Conservation (phyloP, 1,140 invertebrate species). For the Cherax quadricarinatus region DNA sequence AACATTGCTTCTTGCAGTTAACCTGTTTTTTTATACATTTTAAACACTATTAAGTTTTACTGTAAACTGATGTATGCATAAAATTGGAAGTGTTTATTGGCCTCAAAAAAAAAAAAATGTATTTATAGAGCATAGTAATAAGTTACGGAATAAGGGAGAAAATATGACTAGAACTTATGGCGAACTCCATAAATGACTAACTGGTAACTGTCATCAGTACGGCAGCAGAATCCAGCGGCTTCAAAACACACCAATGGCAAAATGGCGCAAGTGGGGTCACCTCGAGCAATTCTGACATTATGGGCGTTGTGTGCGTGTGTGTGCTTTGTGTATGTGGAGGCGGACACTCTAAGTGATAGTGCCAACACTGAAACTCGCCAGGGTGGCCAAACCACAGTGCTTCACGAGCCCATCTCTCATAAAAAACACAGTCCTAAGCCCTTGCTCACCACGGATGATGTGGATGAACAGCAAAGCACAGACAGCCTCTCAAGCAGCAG, state of each 20-base stretch:
- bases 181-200: not conserved
- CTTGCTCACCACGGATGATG: not conserved
- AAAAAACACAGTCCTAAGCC: slow-evolving; percentile 15
- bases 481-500: not conserved
- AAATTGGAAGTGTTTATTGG: not conserved
- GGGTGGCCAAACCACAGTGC: not conserved
- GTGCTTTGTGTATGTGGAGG: not conserved
- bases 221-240: not conserved
- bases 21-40: no score
- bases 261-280: slow-evolving; percentile 48
- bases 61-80: not conserved
- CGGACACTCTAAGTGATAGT: not conserved
- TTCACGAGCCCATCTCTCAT: not conserved
- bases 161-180: not conserved
- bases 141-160: not conserved
- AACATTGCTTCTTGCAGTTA: not conserved
- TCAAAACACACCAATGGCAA: slow-evolving; percentile 43
- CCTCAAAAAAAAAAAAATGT: no score
- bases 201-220: not conserved
- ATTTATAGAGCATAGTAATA: not conserved
- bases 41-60: no score
- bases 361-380: not conserved
- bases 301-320: slow-evolving; percentile 42
- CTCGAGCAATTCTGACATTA: slow-evolving; percentile 12
- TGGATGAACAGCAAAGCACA: not conserved